Evolutionary conservation across 1,140 invertebrate species (phyloP), one percentile per base, ranked within the genome.

Genomic region (Arion vulgaris): DNA sequence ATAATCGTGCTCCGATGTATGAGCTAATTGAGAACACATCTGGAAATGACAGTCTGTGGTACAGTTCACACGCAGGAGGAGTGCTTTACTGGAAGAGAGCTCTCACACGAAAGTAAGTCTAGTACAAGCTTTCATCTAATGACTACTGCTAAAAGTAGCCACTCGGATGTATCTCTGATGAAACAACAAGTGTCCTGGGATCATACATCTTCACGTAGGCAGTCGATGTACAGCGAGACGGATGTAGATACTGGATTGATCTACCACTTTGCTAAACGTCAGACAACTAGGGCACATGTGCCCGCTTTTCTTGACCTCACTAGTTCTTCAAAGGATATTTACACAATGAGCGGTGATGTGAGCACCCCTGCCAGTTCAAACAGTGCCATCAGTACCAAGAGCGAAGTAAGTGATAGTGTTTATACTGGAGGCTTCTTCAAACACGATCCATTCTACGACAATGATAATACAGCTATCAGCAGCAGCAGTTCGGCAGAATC

Each of bases 361-460:
- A 78, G 51, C 36, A 78, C 34, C 0, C 66, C 76, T 1, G 39
- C 28, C 57, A 78, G 76, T 36, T 78, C 76, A 32, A 62, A 62
- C 45, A 78, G 76, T n/a, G 57, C 34, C 76, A 78, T 23, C 57
- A 78, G 76, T 38, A 23, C 34, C 32, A 78, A 62, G 34, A 68
- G 76, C n/a, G 73, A 75, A 32, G 41, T 51, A 1, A 66, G 32
- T 32, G 76, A 78, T 13, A 32, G 9, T 34, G 39, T 23, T 0
- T 78, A 78, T 57, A 78, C 76, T 2, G 76, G 76, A 0, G 76
- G 76, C 5, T 78, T 78, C 53, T 66, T 62, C 38, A 78, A 78
- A 34, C 39, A 75, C 38, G 76, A 78, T 36, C 53, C 76, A 4
- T 62, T 78, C 62, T 62, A 78, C 36, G 76, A 78, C 15, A 41